Base-by-base conservation (phyloP, 2,113 vertebrate species). In the Patagioenas fasciata region DNA sequence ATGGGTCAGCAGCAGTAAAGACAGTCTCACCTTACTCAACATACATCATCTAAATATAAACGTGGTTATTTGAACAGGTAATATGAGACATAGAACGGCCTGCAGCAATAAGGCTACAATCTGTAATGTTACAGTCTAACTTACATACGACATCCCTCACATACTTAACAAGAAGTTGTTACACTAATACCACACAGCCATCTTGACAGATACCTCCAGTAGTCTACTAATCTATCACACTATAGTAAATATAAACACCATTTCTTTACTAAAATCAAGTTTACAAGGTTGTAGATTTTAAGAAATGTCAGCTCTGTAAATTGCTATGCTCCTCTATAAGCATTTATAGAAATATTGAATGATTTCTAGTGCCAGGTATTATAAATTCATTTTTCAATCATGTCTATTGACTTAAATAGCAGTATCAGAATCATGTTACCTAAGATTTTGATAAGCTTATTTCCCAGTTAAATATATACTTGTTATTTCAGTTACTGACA, bases 31-130 rank as follows among this genome's bases (percentile, higher is more conserved):
- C 54, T 94, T 96, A 89, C 88, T 87, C 75, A 85, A 88, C 95
- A 96, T 91, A 98, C 97, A 96, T 70, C 51, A 82, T 71, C 96
- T 97, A 96, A 97, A 97, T 95, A 97, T 91, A 97, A 97, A 92
- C 71, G 91, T 56, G 74, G 93, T 83, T 96, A 96, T 80, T 86
- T 42, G 77, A 85, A 92, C 64, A 40, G 31, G 93, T 88, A 96
- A 91, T 53, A 60, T 23, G 94, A 97, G 72, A 89, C 0, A 6
- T 20, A 53, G 31, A 51, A 72, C 3, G 0, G 44, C 60, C 74
- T 23, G 70, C 29, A 53, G 42, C 7, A 75, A 50, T 16, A 92
- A 65, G 12, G 16, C 26, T 50, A 70, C 60, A 80, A 51, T 66
- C 44, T 80, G 60, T 50, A 69, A 69, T 36, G 60, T 62, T 48